Evolutionary conservation across 2,888 invertebrate genomes (phyloP).

Genomic region (Xiphydria camelus): DNA sequence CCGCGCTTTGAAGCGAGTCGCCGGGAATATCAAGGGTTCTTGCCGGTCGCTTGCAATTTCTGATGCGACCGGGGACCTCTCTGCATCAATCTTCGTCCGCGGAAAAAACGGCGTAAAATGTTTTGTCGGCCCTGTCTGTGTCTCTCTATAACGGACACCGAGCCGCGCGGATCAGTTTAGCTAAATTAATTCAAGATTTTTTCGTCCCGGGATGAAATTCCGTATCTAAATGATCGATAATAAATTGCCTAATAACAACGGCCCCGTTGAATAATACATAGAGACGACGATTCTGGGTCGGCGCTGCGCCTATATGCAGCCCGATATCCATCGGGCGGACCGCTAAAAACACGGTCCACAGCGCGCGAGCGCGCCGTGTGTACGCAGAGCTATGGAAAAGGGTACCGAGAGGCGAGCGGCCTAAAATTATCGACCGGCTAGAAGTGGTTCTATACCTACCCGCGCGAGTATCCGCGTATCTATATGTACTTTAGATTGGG

Average conservation of each 20-base stretch:
- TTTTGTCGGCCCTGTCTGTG: conserved; percentile 12
- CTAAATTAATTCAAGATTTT: conserved; percentile 31
- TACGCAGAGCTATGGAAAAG: too few relatives aligned
- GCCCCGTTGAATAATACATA: conserved; percentile 14
- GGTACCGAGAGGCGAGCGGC: too few relatives aligned
- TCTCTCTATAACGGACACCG: conserved; percentile 26
- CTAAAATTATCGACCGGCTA: too few relatives aligned
- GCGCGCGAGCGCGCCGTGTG: too few relatives aligned
- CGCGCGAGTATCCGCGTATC: too few relatives aligned
- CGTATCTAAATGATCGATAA: conserved; percentile 24
- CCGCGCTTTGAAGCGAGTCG: too few relatives aligned
- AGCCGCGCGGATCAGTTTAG: conserved; percentile 26
- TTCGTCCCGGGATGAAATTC: conserved; percentile 7
- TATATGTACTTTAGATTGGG: too few relatives aligned
- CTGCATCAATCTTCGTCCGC: conserved; percentile 38
- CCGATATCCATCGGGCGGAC: too few relatives aligned
- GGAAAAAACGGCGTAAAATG: conserved; percentile 11
- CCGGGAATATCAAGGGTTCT: too few relatives aligned
- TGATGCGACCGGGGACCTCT: conserved; percentile 31
- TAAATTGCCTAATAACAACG: conserved; percentile 29
- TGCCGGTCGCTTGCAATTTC: conserved; percentile 22
- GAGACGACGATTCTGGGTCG: conserved; percentile 7
- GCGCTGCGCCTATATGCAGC: too few relatives aligned
- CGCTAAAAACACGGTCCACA: too few relatives aligned
- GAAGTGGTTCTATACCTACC: too few relatives aligned